Percentiles rank a stretch among this genome's conserved stretches.
Evolutionary conservation across 2,888 invertebrate species (phyloP).

Genomic region (Dryadula phaetusa): DNA sequence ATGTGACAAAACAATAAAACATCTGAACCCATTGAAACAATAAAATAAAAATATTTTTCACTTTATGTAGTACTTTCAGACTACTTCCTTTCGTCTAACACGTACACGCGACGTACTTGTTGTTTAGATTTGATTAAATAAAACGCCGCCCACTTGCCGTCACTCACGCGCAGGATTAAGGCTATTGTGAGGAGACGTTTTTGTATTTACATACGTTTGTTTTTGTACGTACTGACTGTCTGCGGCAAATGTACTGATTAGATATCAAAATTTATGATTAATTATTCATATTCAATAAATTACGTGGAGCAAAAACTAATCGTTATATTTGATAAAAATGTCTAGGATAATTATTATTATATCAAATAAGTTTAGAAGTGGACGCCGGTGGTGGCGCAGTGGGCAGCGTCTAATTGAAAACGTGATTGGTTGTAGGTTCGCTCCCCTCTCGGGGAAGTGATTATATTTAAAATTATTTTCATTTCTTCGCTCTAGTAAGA

Average conservation of each 20-base stretch:
- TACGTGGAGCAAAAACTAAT: not conserved
- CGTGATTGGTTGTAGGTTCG: too few relatives aligned
- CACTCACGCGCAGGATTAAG: slow-evolving; percentile 30
- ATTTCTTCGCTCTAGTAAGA: too few relatives aligned
- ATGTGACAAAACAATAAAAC: too few relatives aligned
- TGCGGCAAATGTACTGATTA: slow-evolving; percentile 10
- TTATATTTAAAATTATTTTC: too few relatives aligned
- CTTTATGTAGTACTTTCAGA: not conserved
- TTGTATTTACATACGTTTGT: slow-evolving; percentile 19
- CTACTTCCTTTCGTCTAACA: not conserved
- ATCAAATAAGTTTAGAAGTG: too few relatives aligned
- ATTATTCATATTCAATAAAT: not conserved
- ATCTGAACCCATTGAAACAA: too few relatives aligned
- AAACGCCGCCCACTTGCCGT: slow-evolving; percentile 23
- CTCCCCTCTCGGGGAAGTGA: too few relatives aligned
- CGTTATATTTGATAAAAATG: not conserved
- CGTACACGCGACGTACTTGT: not conserved
- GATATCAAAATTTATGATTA: not conserved
- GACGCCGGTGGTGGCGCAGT: too few relatives aligned
- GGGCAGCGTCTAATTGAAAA: too few relatives aligned
- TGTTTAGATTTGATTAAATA: slow-evolving; percentile 5
- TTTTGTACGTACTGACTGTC: not conserved
- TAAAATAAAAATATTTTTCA: too few relatives aligned
- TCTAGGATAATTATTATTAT: too few relatives aligned
- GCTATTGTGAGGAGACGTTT: slow-evolving; percentile 24